Conservation (phyloP, 2,888 invertebrate genomes). For the Dioctria linearis region DNA sequence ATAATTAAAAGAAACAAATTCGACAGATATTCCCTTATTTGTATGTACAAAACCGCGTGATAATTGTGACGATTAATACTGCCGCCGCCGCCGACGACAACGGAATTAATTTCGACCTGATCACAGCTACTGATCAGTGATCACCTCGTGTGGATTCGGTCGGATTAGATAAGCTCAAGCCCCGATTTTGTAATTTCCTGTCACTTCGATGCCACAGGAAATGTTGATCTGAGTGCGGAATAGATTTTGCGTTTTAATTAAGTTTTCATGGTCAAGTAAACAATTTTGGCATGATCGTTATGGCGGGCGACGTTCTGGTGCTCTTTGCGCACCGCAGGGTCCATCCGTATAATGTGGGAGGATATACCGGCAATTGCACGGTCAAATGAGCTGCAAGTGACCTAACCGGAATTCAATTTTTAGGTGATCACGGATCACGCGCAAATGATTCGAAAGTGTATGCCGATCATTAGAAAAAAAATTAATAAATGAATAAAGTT, state of each 20-base stretch:
- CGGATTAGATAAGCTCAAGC: slow-evolving; percentile 28
- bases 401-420: no score
- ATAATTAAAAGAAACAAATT: not conserved
- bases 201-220: slow-evolving; percentile 56
- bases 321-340: not conserved
- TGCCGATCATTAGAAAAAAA: no score
- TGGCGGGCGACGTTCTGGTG: no score
- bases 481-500: no score
- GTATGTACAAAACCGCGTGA: slow-evolving; percentile 5
- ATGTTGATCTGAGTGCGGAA: slow-evolving; percentile 50
- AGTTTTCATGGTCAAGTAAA: slow-evolving; percentile 37
- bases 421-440: no score
- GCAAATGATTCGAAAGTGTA: no score
- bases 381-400: not conserved
- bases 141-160: slow-evolving; percentile 26
- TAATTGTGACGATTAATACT: not conserved
- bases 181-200: slow-evolving; percentile 56
- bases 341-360: slow-evolving; percentile 3
- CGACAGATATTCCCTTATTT: slow-evolving; percentile 27
- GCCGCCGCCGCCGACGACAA: not conserved
- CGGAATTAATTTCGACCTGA: slow-evolving; percentile 12
- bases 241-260: slow-evolving; percentile 52
- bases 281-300: slow-evolving; percentile 18
- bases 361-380: not conserved
- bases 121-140: no score